Conservation (phyloP, 2,888 invertebrate genomes). For the Dryobota labecula region DNA sequence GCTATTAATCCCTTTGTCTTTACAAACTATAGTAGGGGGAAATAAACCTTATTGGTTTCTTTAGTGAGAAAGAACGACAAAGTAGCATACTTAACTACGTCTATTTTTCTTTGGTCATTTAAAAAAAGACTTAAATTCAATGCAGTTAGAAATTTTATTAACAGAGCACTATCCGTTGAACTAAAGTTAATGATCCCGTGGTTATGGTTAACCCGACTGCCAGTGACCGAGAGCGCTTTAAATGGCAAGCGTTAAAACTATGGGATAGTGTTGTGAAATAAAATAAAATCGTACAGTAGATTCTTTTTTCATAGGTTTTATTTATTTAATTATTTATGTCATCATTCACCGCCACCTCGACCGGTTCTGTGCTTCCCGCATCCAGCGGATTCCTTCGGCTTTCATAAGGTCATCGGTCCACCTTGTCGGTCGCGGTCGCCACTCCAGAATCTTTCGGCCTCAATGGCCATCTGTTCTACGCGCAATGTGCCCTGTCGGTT, state of each 20-base stretch:
- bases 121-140: neutral
- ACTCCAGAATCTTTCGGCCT: too few species aligned
- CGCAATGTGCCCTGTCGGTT: too few species aligned
- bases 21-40: neutral
- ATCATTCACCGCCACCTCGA: too few species aligned
- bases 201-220: neutral
- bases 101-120: neutral
- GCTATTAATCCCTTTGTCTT: constrained; percentile 2
- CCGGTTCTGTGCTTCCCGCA: too few species aligned
- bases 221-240: neutral
- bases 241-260: constrained; percentile 1
- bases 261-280: too few species aligned
- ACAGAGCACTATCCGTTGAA: neutral
- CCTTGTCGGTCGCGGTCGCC: too few species aligned
- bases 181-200: constrained; percentile 4
- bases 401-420: too few species aligned
- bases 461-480: too few species aligned
- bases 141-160: neutral
- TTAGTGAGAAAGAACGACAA: neutral
- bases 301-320: neutral
- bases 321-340: too few species aligned
- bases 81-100: neutral
- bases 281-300: neutral
- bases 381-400: too few species aligned
- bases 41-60: neutral